Conservation (phyloP, 2,888 invertebrate species). For the Oligia strigilis region DNA sequence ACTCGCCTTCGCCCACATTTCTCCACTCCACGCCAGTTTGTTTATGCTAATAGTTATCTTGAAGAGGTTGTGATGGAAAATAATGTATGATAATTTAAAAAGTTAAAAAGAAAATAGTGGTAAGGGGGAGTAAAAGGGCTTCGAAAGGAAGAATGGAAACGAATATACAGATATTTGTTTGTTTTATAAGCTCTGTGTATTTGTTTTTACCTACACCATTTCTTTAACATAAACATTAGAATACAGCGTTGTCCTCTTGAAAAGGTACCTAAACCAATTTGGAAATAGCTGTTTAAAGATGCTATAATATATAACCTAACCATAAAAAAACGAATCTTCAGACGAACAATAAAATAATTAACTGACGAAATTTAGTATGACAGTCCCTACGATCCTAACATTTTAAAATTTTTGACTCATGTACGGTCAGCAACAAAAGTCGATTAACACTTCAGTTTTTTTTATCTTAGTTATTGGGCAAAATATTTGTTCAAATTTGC, state of each 20-base stretch:
- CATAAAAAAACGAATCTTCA: background rate
- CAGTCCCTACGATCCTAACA: too few relatives aligned
- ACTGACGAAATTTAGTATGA: too few relatives aligned
- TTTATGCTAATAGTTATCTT: conserved; percentile 57
- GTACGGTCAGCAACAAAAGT: background rate
- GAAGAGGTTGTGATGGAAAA: background rate
- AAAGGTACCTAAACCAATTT: background rate
- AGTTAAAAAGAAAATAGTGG: background rate
- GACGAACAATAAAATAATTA: background rate
- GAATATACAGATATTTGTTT: background rate
- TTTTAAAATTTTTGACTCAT: background rate
- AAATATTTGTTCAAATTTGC: too few relatives aligned
- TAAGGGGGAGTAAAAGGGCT: background rate
- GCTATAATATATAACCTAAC: background rate
- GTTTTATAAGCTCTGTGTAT: background rate
- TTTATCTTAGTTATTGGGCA: too few relatives aligned
- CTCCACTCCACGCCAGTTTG: conserved; percentile 52
- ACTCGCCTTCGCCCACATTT: conserved; percentile 72
- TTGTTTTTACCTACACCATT: background rate
- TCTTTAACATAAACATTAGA: background rate
- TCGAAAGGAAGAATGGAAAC: background rate
- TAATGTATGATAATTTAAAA: background rate
- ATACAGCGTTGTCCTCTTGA: background rate
- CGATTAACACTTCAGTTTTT: too few relatives aligned
- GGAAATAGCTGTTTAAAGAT: background rate